These are phyloP conservation scores for Bombus haemorrhoidalis DNA, from an alignment of 1,140 invertebrate species.

Conservation along the genomic window DNA sequence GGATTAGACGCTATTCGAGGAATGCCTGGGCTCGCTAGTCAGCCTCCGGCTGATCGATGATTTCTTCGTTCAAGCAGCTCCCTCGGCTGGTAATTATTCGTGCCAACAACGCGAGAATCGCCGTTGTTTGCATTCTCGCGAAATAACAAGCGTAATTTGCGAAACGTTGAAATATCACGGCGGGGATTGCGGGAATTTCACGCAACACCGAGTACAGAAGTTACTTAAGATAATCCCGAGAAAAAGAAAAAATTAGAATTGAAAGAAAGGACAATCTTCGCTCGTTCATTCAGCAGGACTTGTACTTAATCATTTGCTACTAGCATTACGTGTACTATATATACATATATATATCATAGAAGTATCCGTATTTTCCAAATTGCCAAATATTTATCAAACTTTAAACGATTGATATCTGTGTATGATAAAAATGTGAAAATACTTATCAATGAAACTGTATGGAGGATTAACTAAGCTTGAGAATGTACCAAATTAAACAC, in stretches of 20 bases:
- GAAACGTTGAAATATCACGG: slow-evolving; percentile 1
- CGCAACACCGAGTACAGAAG: neutral
- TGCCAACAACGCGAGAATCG: slow-evolving; percentile 25
- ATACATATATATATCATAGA: too few species aligned
- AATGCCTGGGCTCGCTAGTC: slow-evolving; percentile 51
- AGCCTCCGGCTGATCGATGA: slow-evolving; percentile 56
- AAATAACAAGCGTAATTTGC: slow-evolving; percentile 26
- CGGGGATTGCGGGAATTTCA: neutral
- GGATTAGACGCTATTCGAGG: slow-evolving; percentile 65
- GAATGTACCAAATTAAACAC: too few species aligned
- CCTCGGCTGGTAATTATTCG: slow-evolving; percentile 37
- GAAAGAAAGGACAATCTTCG: neutral
- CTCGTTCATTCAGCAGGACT: neutral
- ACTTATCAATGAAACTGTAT: too few species aligned
- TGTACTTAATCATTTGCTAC: too few species aligned
- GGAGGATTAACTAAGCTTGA: too few species aligned
- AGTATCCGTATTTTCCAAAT: too few species aligned
- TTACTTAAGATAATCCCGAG: neutral
- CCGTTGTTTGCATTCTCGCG: slow-evolving; percentile 12
- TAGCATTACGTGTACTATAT: too few species aligned
- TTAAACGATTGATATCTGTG: too few species aligned
- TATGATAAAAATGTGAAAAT: too few species aligned
- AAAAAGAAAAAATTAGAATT: neutral
- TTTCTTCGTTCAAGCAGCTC: slow-evolving; percentile 44
- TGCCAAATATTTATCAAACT: too few species aligned